Percentiles rank a stretch among this genome's conserved stretches.
These are phyloP conservation scores for Oenanthe oenanthe DNA, from an alignment of 2,113 vertebrate species.

Conservation along the genomic window DNA sequence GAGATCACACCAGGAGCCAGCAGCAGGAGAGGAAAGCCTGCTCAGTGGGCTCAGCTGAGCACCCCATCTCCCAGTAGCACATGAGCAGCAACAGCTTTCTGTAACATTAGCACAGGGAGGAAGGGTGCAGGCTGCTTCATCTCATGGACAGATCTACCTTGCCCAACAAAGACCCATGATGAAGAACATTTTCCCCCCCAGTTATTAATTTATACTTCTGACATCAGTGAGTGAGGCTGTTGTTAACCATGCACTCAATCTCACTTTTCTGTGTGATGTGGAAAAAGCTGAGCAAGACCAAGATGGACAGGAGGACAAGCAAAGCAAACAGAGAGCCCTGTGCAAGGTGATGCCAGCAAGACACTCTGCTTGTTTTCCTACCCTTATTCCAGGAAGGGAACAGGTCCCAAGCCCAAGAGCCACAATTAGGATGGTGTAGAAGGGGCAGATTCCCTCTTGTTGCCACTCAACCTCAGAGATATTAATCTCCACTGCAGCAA, in stretches of 20 bases:
- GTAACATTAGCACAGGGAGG: not conserved
- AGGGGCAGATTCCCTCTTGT: not conserved
- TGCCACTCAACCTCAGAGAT: not conserved
- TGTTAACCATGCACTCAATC: not conserved
- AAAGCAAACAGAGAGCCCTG: not conserved
- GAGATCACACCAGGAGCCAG: not conserved
- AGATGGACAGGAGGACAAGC: not conserved
- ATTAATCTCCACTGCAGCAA: not conserved
- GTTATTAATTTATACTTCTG: not conserved
- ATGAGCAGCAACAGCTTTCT: not conserved
- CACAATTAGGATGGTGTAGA: not conserved
- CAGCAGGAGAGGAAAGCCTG: not conserved
- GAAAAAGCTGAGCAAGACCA: not conserved
- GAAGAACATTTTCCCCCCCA: not conserved
- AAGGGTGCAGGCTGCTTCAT: not conserved
- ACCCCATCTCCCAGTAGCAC: not conserved
- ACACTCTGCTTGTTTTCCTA: not conserved
- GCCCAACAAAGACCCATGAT: not conserved
- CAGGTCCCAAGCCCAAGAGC: rapidly evolving
- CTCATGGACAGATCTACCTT: not conserved
- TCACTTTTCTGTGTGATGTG: not conserved
- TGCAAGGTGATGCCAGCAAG: not conserved
- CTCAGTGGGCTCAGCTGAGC: not conserved
- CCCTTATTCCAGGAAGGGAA: not conserved
- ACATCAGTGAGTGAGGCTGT: not conserved